Base-by-base conservation (phyloP, 2,888 invertebrate genomes). In the Dioctria rufipes region DNA sequence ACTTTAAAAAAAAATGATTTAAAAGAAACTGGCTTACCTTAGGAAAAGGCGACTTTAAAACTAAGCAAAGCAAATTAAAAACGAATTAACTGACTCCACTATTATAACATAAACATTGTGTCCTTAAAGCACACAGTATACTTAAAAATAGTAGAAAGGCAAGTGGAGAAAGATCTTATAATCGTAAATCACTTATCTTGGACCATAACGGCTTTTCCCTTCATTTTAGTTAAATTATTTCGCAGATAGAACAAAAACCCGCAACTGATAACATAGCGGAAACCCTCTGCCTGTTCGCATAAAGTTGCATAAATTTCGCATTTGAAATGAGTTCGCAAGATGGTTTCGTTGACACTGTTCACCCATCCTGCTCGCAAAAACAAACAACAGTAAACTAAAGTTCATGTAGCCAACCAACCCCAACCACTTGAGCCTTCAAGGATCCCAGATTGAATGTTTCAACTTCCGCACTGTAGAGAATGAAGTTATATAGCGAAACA, bases 241-340 rank as follows among this genome's bases (percentile, higher is more conserved):
- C 49, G 43, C 49, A 11, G 46, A 66, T 40, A 51, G 58, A 54
- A 54, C 49, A 78, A 78, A 78, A 79, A 58, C 60, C 11, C 58
- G 58, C 42, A 37, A 49, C 61, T 66, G 67, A 67, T 67, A 67
- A n/a, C 58, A 25, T 25, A 80, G 46, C 77, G 77, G 63, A 81
- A 80, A 81, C 78, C 81, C 79, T 79, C 81, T 81, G 73, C 58
- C 79, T 43, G 60, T 49, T 79, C 43, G 79, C 78, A 81, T 79
- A 73, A 79, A 81, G 58, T 81, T 81, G 81, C 78, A 81, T 81
- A 81, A 81, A 81, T 81, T 81, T 81, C 58, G 71, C 73, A 81
- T 81, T 79, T 61, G 54, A 79, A 81, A 81, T 79, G 63, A 75
- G 73, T 37, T 58, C 40, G 54, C 81, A 81, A 81, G 79, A 81